These are phyloP conservation scores for Ataeniobius toweri DNA, from an alignment of 2,797 vertebrate genomes.

Conservation along the genomic window DNA sequence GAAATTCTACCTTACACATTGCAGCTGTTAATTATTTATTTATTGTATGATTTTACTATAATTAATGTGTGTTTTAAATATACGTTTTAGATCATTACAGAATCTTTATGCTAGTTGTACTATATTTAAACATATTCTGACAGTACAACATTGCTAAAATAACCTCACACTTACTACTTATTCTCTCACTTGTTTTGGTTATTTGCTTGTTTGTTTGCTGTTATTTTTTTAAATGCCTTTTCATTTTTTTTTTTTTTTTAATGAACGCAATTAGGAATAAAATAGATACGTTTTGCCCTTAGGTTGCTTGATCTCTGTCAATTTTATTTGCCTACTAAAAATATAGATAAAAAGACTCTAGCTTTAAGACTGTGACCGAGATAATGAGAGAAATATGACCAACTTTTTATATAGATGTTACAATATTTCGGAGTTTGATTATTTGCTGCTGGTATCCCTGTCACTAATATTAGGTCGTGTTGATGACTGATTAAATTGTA, in stretches of 20 bases:
- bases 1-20: neutral
- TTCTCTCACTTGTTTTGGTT: neutral
- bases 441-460: neutral
- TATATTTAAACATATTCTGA: neutral
- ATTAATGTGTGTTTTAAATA: neutral
- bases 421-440: too few relatives aligned
- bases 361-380: too few relatives aligned
- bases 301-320: neutral
- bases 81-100: neutral
- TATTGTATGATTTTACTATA: neutral
- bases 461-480: neutral
- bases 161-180: neutral
- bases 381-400: too few relatives aligned
- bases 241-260: neutral
- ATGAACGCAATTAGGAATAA: neutral
- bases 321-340: neutral
- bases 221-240: neutral
- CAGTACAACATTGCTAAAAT: neutral
- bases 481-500: conserved; percentile 54
- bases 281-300: neutral
- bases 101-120: neutral
- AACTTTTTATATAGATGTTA: neutral
- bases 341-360: too few relatives aligned
- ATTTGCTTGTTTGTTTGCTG: neutral
- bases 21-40: neutral